Percentiles rank a stretch among this genome's conserved stretches.
These are phyloP conservation scores for Tapirus terrestris DNA, from an alignment of 2,113 vertebrate species.

Conservation along the genomic window DNA sequence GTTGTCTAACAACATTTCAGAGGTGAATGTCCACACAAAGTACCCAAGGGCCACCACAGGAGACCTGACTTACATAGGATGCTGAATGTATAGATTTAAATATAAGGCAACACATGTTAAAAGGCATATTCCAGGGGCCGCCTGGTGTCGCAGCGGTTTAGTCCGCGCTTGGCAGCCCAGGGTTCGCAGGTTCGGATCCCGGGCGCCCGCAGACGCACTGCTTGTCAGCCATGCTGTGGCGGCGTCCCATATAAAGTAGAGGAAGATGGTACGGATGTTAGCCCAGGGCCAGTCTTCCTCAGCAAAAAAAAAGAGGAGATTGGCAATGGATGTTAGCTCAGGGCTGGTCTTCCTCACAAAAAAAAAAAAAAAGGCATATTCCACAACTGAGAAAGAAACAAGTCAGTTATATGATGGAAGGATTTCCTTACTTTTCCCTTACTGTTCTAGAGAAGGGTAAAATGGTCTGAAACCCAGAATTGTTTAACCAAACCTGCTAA, in stretches of 20 bases:
- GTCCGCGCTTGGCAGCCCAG: too few species aligned
- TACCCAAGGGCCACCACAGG: neutral
- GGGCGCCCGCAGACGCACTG: too few species aligned
- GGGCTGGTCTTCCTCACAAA: too few species aligned
- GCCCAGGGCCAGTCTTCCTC: too few species aligned
- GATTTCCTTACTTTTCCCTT: constrained; percentile 51
- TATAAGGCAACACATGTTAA: neutral
- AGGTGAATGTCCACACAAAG: neutral
- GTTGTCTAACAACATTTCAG: neutral
- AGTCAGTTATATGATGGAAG: constrained; percentile 38
- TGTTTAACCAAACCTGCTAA: neutral
- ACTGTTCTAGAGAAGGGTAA: neutral
- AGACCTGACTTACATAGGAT: neutral
- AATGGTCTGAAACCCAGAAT: neutral
- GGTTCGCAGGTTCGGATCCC: too few species aligned
- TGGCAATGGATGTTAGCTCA: too few species aligned
- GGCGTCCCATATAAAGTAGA: too few species aligned
- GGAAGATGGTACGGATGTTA: too few species aligned
- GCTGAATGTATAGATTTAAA: neutral
- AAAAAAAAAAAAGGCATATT: neutral
- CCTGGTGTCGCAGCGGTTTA: too few species aligned
- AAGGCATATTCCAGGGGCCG: neutral
- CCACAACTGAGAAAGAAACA: neutral
- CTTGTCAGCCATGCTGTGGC: too few species aligned
- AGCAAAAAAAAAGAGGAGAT: too few species aligned